Evolutionary conservation across 2,797 vertebrate species (phyloP).

Genomic region (Pangasius macronema): DNA sequence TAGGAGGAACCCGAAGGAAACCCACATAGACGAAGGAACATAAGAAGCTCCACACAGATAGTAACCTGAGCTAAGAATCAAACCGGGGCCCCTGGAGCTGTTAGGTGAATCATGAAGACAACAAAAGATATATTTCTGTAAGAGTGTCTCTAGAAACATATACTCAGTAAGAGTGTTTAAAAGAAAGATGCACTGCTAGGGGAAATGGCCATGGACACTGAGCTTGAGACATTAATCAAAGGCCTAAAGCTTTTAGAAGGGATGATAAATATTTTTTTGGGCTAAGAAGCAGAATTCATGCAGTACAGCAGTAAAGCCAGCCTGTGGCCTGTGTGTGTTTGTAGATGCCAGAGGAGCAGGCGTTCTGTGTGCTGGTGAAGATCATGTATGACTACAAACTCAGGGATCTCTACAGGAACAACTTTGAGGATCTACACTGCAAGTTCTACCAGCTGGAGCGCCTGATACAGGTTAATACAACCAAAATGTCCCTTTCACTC

Average conservation of each 20-base stretch:
- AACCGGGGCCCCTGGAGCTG: background rate
- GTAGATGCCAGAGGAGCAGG: slow-evolving; percentile 99
- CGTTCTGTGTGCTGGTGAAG: slow-evolving; percentile 96
- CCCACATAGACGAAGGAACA: background rate
- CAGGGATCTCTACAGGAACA: slow-evolving; percentile 93
- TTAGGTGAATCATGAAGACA: background rate
- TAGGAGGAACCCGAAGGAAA: background rate
- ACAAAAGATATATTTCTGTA: background rate
- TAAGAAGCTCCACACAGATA: background rate
- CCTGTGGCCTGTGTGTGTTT: slow-evolving; percentile 10
- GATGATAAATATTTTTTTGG: background rate
- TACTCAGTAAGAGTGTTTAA: background rate
- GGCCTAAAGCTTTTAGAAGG: background rate
- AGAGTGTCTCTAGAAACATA: background rate
- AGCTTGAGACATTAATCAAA: background rate
- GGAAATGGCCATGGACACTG: background rate
- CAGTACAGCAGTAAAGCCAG: background rate
- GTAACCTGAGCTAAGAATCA: background rate
- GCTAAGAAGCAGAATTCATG: background rate
- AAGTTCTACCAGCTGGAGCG: slow-evolving; percentile 98
- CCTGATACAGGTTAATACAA: slow-evolving; percentile 86
- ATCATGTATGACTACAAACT: slow-evolving; percentile 96
- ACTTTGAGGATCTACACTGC: slow-evolving; percentile 97
- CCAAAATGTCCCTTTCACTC: background rate
- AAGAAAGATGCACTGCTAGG: too few relatives aligned